Percentiles rank a stretch among this genome's conserved stretches.
Conservation (phyloP, 2,888 invertebrate genomes). For the Cerastis rubricosa region DNA sequence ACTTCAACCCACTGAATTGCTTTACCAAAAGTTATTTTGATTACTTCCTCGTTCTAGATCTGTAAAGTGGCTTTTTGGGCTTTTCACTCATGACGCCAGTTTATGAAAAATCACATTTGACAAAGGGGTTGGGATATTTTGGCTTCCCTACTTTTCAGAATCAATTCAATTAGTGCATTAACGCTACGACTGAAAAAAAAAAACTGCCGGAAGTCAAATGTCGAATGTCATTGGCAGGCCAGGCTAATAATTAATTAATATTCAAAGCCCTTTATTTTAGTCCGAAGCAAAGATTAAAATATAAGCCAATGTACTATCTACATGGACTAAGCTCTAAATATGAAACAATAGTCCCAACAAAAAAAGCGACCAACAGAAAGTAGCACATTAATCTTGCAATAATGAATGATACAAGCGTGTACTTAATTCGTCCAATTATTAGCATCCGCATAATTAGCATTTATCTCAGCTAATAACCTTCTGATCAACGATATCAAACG, state of each 20-base stretch:
- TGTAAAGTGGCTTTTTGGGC: neutral
- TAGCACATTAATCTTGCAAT: slow-evolving; percentile 31
- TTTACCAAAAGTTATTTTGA: neutral
- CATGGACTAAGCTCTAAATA: neutral
- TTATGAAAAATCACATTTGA: neutral
- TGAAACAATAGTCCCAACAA: slow-evolving; percentile 12
- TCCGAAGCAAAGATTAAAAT: neutral
- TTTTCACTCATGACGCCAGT: neutral
- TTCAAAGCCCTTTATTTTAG: neutral
- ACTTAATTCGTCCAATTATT: slow-evolving; percentile 60
- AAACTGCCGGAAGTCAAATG: no score
- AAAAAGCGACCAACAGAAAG: slow-evolving; percentile 26
- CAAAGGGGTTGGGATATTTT: neutral
- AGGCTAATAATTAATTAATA: no score
- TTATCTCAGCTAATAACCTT: slow-evolving; percentile 58
- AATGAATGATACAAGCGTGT: slow-evolving; percentile 44
- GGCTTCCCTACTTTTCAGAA: neutral
- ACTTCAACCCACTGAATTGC: neutral
- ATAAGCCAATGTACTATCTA: neutral
- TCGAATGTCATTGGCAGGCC: no score
- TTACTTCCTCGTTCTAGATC: slow-evolving; percentile 18
- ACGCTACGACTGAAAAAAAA: no score
- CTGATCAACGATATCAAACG: slow-evolving; percentile 48
- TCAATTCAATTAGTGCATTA: no score
- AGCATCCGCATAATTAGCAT: slow-evolving; percentile 49